Conservation (phyloP, 1,140 invertebrate species). For the Papilio xuthus region DNA sequence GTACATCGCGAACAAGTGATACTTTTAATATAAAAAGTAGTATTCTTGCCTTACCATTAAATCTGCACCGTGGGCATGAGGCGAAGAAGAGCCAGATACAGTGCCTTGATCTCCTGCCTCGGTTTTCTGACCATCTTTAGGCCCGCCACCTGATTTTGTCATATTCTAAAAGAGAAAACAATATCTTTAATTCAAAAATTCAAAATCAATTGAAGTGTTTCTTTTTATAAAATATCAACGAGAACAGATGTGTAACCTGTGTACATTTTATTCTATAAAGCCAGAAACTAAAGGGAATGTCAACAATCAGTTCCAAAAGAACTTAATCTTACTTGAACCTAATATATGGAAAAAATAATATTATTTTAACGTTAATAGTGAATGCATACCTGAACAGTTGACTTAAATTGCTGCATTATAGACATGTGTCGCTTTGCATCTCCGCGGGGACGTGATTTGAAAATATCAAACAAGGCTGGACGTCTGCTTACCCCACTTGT, state of each 20-base stretch:
- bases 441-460: conserved; percentile 90
- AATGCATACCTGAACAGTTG: conserved; percentile 71
- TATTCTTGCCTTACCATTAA: background rate
- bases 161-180: conserved; percentile 75
- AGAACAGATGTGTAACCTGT: too few species aligned
- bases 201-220: background rate
- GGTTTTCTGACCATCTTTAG: conserved; percentile 49
- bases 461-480: conserved; percentile 91
- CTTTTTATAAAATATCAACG: background rate
- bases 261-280: too few species aligned
- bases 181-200: background rate
- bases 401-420: conserved; percentile 84
- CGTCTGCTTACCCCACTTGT: conserved; percentile 87
- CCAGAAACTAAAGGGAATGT: too few species aligned
- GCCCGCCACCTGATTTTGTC: conserved; percentile 53
- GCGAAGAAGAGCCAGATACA: conserved; percentile 40
- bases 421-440: conserved; percentile 85
- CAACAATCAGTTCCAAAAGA: background rate
- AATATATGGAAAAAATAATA: background rate
- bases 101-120: conserved; percentile 45
- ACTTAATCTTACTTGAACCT: background rate
- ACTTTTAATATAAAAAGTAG: background rate
- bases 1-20: too few species aligned
- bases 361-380: too few species aligned
- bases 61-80: background rate